Evolutionary conservation across 2,888 invertebrate species (phyloP).

Genomic region (Ornithoptera priamus): DNA sequence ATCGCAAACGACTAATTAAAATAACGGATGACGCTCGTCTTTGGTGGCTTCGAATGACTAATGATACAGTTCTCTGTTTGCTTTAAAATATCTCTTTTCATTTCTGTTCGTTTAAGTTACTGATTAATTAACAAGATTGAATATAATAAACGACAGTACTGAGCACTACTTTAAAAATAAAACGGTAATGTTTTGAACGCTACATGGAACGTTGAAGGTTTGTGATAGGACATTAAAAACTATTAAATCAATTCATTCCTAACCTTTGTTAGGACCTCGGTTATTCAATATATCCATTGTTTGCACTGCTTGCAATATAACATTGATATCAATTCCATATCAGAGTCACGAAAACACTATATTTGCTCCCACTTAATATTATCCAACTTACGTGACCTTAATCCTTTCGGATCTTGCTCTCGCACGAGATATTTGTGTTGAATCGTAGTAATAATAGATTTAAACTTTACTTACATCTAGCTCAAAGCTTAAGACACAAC

Average conservation of each 20-base stretch:
- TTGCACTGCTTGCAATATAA: conserved; percentile 35
- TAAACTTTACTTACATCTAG: background rate
- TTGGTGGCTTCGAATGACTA: conserved; percentile 28
- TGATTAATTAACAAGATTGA: conserved; percentile 2
- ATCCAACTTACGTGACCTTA: conserved; percentile 70
- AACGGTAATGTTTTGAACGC: too few species aligned
- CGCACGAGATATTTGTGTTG: conserved; percentile 41
- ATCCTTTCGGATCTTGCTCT: conserved; percentile 54
- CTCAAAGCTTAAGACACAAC: background rate
- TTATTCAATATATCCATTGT: conserved; percentile 23
- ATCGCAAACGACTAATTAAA: conserved; percentile 51
- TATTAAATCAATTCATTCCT: too few species aligned
- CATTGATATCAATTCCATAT: conserved; percentile 40
- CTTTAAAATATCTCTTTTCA: conserved; percentile 16
- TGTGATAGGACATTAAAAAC: too few species aligned
- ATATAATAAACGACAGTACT: background rate
- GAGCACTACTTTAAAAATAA: background rate
- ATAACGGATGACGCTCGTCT: conserved; percentile 38
- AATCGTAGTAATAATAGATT: conserved; percentile 1
- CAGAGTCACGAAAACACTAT: conserved; percentile 69
- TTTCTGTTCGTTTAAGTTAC: background rate
- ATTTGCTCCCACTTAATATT: conserved; percentile 62
- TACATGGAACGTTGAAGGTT: too few species aligned
- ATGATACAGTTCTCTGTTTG: conserved; percentile 21
- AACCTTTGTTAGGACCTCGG: conserved; percentile 2